Conservation (phyloP, 2,888 invertebrate species). For the Eupeodes luniger region DNA sequence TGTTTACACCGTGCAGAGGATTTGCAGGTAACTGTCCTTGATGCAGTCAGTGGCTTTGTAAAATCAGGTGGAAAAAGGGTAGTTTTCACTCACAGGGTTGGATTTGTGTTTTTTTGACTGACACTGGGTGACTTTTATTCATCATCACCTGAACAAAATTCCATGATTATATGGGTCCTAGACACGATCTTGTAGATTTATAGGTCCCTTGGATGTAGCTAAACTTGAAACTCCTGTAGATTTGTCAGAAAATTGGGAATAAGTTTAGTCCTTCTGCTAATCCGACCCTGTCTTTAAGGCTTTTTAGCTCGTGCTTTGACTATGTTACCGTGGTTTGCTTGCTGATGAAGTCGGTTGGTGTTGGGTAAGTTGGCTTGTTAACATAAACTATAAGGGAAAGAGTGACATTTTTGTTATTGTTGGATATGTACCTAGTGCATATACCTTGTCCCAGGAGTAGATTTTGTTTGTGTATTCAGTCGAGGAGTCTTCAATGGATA, state of each 20-base stretch:
- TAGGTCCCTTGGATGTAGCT: no score
- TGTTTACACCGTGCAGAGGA: not conserved
- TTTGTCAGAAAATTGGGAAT: no score
- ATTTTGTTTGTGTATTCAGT: constrained; percentile 17
- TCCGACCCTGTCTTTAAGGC: constrained; percentile 3
- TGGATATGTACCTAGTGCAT: not conserved
- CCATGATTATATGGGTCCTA: no score
- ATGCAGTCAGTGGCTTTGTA: constrained; percentile 53
- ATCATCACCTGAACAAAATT: no score
- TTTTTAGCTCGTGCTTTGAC: constrained; percentile 1
- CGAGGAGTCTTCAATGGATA: constrained; percentile 14
- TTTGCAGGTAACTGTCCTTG: constrained; percentile 62
- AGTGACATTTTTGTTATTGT: constrained; percentile 42
- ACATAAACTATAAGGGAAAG: constrained; percentile 19
- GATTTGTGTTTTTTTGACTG: not conserved
- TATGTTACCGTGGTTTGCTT: constrained; percentile 19
- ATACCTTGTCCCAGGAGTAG: constrained; percentile 9
- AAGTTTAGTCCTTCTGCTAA: no score
- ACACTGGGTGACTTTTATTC: no score
- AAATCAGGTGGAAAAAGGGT: constrained; percentile 55
- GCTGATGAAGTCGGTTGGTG: not conserved
- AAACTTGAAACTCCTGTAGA: no score
- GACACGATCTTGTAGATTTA: no score
- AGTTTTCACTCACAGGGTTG: not conserved
- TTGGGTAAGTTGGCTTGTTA: constrained; percentile 49